These are phyloP conservation scores for Drosophila lowei DNA, from an alignment of 1,140 invertebrate genomes.

Conservation along the genomic window DNA sequence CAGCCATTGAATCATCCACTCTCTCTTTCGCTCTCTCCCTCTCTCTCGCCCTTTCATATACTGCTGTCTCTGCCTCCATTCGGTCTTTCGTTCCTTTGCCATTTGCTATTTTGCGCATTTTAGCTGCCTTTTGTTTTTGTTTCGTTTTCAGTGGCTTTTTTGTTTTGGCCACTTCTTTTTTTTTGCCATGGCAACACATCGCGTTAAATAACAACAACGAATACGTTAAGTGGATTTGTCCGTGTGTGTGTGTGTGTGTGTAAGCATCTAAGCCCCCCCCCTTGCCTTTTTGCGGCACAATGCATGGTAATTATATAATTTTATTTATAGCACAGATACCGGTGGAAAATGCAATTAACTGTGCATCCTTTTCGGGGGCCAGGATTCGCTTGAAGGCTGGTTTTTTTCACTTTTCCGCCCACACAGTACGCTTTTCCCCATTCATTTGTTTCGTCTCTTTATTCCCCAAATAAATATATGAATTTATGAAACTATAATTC, in stretches of 20 bases:
- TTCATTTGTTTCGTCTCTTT: slow-evolving; percentile 47
- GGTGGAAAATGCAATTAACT: slow-evolving; percentile 77
- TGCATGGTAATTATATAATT: slow-evolving; percentile 81
- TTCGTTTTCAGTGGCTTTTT: slow-evolving; percentile 52
- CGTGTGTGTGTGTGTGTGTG: slow-evolving; percentile 7
- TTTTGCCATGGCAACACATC: slow-evolving; percentile 66
- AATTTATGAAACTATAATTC: slow-evolving; percentile 81
- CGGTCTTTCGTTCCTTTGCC: slow-evolving; percentile 12
- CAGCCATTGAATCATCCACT: slow-evolving; percentile 56
- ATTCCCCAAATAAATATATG: slow-evolving; percentile 55
- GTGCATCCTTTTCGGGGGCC: neutral
- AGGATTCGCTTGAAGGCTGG: neutral
- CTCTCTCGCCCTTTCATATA: slow-evolving; percentile 14
- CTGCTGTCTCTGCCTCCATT: slow-evolving; percentile 5
- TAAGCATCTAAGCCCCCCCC: slow-evolving; percentile 25
- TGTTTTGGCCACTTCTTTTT: slow-evolving; percentile 65
- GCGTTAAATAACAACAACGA: slow-evolving; percentile 72
- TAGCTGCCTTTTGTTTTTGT: slow-evolving; percentile 47
- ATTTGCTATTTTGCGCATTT: slow-evolving; percentile 65
- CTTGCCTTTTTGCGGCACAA: slow-evolving; percentile 47
- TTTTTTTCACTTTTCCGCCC: slow-evolving; percentile 11
- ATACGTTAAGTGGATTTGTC: slow-evolving; percentile 71
- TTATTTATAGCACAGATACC: slow-evolving; percentile 81
- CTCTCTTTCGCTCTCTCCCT: slow-evolving; percentile 11
- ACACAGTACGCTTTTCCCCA: neutral